Evolutionary conservation across 2,888 invertebrate species (phyloP).

Genomic region (Nephrotoma guestfalica): DNA sequence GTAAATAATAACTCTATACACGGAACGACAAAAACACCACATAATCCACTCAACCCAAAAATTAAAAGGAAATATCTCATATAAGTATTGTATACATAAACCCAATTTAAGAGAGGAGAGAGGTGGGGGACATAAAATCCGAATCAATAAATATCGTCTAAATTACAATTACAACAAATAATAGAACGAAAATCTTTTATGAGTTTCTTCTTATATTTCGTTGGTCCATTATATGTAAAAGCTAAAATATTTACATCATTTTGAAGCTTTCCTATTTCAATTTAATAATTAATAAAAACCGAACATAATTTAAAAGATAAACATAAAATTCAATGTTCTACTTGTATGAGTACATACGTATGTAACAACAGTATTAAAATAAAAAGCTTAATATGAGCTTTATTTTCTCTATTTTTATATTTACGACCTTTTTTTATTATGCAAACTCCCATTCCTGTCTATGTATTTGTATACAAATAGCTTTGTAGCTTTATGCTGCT

Average conservation of each 20-base stretch:
- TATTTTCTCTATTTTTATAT: neutral
- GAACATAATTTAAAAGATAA: neutral
- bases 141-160: neutral
- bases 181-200: neutral
- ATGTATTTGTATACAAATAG: neutral
- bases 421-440: no score
- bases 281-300: neutral
- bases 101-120: neutral
- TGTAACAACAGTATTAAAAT: neutral
- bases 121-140: neutral
- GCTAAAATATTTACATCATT: neutral
- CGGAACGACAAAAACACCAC: neutral
- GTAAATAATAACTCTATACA: neutral
- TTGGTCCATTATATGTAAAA: neutral
- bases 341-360: neutral
- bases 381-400: neutral
- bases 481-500: neutral
- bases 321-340: neutral
- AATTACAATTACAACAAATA: neutral
- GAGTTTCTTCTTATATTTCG: neutral
- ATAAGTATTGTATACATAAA: neutral
- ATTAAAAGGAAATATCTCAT: neutral
- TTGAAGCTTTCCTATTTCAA: neutral
- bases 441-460: neutral
- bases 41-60: neutral